Evolutionary conservation across 2,797 vertebrate species (phyloP), one percentile per base, ranked within the genome.

Genomic region (Sarcoramphus papa): DNA sequence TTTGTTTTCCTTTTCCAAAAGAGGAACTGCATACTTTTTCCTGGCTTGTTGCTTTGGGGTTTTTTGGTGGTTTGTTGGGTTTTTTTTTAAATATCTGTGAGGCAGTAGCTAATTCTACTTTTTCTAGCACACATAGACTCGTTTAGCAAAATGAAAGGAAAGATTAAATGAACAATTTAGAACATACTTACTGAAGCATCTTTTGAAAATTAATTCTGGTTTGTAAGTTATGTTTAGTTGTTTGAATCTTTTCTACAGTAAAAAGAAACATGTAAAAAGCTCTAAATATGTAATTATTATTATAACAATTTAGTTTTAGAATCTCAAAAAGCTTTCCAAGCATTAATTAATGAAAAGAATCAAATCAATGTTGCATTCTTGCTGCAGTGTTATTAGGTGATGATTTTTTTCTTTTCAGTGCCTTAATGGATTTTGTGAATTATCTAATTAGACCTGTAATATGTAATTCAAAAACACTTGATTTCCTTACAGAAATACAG

Each of bases 291-390:
- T 93, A 80, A 89, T 95, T 92, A 84, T 84, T 92, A 78, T 88
- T 95, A 87, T 82, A 88, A 79, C 33, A 85, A 59, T 82, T 87
- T 85, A 87, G 56, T 53, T 45, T 83, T 88, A 60, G 77, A 79
- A 79, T 88, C 62, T 85, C 65, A 87, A 86, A 92, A 95, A 76
- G 14, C 54, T 89, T 96, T 94, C 63, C 37, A 96, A 95, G 72
- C 51, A 57, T 69, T 91, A 88, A 94, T 87, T 93, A 87, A 91
- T 89, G 33, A 53, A 89, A 95, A 79, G 57, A 97, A 92, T 85
- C 31, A 86, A 94, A 94, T 40, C 7, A 2, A 54, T 87, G 50
- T 77, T 91, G 22, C 47, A 80, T 95, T 85, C 64, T 88, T 90
- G 17, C 37, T 91, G 25, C 45, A 80, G 22, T 70, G 18, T n/a